Base-by-base conservation (phyloP, 2,888 invertebrate species). In the Acanthosepion pharaonis region DNA sequence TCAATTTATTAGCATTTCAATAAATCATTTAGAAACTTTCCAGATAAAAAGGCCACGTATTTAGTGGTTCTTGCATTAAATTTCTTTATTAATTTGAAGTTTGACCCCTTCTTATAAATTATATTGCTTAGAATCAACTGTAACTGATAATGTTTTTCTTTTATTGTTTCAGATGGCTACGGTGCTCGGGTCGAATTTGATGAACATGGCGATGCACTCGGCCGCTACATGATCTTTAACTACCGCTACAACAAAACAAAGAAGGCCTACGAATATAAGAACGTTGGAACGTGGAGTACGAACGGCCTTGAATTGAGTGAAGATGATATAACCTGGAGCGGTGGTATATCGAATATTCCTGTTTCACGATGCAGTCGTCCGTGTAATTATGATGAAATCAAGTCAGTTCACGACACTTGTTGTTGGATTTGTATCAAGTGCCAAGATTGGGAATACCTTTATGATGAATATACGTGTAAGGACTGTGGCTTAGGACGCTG, bases 161-260 rank as follows among this genome's bases (percentile, higher is more conserved):
- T 92, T 55, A 95, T 94, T 95, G 95, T 97, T 97, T 42, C 97
- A 98, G 98, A 98, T 97, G 97, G 98, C 93, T 98, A 98, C 94
- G 98, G 98, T 94, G 98, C 98, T 96, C 98, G 98, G 95, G 98
- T 98, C 23, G 98, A 98, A 96, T 98, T 98, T 96, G 97, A 97
- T 96, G 95, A 96, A 42, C 96, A 96, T 8, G 97, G 97, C 0
- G 97, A 97, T 96, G 97, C 97, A 11, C 97, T 97, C 5, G 98
- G 98, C 0, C 97, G 97, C 94, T 98, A 98, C 96, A 97, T 97
- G 95, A 97, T 98, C 95, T 97, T 98, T 96, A 98, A 98, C 96
- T 98, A 97, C 96, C 97, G 97, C 93, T 96, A 97, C 49, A 97
- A 97, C 95, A 95, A 96, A 18, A 94, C 95, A 0, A 96, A 97